Percentiles rank a stretch among this genome's conserved stretches.
Evolutionary conservation across 2,888 invertebrate species (phyloP).

Genomic region (Mythimna vitellina): DNA sequence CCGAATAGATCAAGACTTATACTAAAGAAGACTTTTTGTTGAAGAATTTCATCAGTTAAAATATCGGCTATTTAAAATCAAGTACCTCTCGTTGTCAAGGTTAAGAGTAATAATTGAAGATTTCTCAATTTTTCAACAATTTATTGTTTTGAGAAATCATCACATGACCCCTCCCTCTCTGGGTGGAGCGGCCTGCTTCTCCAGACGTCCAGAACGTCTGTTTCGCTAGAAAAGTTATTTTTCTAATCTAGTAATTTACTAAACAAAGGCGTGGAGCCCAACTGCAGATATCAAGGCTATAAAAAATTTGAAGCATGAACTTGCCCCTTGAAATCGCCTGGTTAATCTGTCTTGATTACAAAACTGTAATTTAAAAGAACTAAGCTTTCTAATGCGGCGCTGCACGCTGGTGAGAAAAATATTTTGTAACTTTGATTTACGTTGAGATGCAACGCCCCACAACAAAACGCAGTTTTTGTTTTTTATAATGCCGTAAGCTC

Average conservation of each 20-base stretch:
- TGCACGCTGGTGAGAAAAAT: constrained; percentile 37
- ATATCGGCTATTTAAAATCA: too few relatives aligned
- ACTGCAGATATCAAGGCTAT: constrained; percentile 46
- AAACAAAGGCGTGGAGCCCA: constrained; percentile 16
- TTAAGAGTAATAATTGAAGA: too few relatives aligned
- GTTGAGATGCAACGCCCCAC: constrained; percentile 49
- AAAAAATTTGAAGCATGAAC: constrained; percentile 55
- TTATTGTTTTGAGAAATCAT: too few relatives aligned
- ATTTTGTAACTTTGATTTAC: constrained; percentile 62
- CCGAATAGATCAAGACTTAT: too few relatives aligned
- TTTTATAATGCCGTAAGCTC: constrained; percentile 10
- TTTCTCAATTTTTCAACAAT: too few relatives aligned
- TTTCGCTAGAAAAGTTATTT: constrained; percentile 6
- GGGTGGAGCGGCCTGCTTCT: too few relatives aligned
- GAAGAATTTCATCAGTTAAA: too few relatives aligned
- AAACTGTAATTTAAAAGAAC: constrained; percentile 49
- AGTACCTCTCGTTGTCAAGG: too few relatives aligned
- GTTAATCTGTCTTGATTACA: constrained; percentile 54
- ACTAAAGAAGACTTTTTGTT: too few relatives aligned
- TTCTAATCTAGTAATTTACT: constrained; percentile 44
- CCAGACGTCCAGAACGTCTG: too few relatives aligned
- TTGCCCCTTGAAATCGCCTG: constrained; percentile 54
- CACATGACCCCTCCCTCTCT: too few relatives aligned
- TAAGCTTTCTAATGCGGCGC: constrained; percentile 53
- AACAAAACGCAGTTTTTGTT: constrained; percentile 11